Conservation (phyloP, 1,140 invertebrate species). For the Meloidogyne exigua region DNA sequence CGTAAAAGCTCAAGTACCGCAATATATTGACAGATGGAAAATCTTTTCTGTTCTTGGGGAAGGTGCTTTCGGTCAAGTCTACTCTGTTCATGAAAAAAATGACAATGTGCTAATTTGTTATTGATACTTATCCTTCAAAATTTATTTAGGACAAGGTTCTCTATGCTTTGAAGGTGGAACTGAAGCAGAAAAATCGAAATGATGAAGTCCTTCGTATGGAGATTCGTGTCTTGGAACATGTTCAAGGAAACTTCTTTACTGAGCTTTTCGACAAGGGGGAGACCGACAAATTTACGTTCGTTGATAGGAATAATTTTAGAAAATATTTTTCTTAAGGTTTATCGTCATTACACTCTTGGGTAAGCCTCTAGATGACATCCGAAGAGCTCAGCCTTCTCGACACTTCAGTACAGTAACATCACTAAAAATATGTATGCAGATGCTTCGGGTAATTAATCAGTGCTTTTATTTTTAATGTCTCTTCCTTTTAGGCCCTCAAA, state of each 20-base stretch:
- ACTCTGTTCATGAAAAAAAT: neutral
- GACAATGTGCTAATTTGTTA: neutral
- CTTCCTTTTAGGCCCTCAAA: neutral
- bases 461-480: neutral
- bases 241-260: neutral
- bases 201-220: neutral
- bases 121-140: neutral
- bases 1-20: neutral
- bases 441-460: neutral
- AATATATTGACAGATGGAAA: slow-evolving; percentile 2
- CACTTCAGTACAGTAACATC: neutral
- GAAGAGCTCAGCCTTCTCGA: neutral
- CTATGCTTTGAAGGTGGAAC: neutral
- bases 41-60: neutral
- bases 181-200: neutral
- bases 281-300: neutral
- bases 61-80: neutral
- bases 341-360: neutral
- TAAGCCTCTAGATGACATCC: neutral
- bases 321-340: neutral
- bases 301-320: neutral
- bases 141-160: neutral
- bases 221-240: neutral
- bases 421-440: neutral
- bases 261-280: neutral